Conservation (phyloP, 2,797 vertebrate genomes). For the Prunella strophiata region DNA sequence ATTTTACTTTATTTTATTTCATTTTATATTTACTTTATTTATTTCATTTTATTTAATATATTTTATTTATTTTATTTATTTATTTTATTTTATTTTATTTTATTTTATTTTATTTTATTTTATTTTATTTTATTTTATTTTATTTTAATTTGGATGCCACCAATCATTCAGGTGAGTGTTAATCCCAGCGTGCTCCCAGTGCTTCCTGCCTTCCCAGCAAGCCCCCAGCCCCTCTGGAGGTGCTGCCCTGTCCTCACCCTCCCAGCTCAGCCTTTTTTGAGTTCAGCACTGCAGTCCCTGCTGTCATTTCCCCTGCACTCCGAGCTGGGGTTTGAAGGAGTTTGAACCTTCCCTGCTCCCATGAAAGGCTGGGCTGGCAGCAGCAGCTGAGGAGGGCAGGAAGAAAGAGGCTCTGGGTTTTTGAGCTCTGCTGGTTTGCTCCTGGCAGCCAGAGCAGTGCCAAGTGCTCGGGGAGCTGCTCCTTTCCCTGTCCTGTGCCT, state of each 20-base stretch:
- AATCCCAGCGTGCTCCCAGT: neutral
- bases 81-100: too few relatives aligned
- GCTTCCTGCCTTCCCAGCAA: neutral
- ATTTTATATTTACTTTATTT: too few relatives aligned
- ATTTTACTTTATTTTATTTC: too few relatives aligned
- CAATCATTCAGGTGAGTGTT: fast-evolving
- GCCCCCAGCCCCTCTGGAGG: neutral
- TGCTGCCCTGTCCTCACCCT: neutral
- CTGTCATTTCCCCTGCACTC: neutral
- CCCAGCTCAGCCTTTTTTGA: neutral
- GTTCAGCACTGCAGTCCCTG: neutral
- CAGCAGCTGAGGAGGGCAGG: neutral
- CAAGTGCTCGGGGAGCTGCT: neutral
- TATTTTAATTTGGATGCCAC: neutral
- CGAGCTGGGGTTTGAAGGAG: neutral
- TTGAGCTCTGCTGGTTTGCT: neutral
- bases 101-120: too few relatives aligned
- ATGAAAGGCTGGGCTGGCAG: neutral
- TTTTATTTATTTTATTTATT: too few relatives aligned
- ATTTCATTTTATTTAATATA: too few relatives aligned
- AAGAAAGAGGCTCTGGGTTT: neutral
- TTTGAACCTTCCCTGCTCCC: neutral
- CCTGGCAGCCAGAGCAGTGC: neutral
- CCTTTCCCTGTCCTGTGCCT: neutral
- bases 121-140: too few relatives aligned